A percentile compares a stretch with the other conserved stretches of the same genome.
phyloP scores from a whole-genome alignment of 2,888 invertebrate genomes.

The Trileptium ribeirensis region DNA sequence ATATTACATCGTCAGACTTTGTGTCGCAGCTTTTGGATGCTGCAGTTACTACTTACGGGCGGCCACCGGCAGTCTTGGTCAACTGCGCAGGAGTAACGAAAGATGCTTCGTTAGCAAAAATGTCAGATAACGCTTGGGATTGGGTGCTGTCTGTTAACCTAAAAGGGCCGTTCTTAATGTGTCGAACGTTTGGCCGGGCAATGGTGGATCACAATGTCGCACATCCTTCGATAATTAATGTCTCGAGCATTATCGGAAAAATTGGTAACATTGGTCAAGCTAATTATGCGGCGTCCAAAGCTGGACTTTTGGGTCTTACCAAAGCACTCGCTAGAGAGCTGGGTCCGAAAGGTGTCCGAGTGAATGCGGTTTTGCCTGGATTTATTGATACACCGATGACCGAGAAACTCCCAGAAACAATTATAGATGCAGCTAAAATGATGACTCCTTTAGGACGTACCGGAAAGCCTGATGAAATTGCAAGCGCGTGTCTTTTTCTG shows the following conservation, averaged over 20 bases:
- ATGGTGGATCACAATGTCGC: slow-evolving; percentile 63
- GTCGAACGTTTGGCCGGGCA: slow-evolving; percentile 68
- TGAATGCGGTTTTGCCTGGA: slow-evolving; percentile 79
- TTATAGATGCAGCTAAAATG: not conserved
- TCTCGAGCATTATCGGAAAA: slow-evolving; percentile 77
- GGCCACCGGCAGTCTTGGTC: slow-evolving; percentile 70
- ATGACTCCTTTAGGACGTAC: slow-evolving; percentile 40
- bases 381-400: slow-evolving; percentile 79
- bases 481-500: slow-evolving; percentile 74
- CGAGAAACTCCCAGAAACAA: slow-evolving; percentile 65
- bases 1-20: slow-evolving; percentile 64
- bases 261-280: slow-evolving; percentile 76
- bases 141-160: slow-evolving; percentile 58
- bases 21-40: slow-evolving; percentile 61
- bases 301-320: slow-evolving; percentile 79
- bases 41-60: slow-evolving; percentile 60
- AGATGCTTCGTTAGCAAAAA: slow-evolving; percentile 74
- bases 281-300: slow-evolving; percentile 86
- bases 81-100: slow-evolving; percentile 72
- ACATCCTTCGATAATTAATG: slow-evolving; percentile 64
- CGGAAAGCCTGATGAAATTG: slow-evolving; percentile 63
- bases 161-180: slow-evolving; percentile 74
- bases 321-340: slow-evolving; percentile 79
- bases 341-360: slow-evolving; percentile 62
- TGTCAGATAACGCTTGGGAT: slow-evolving; percentile 71